phyloP scores from a whole-genome alignment of 2,888 invertebrate species.

The Belgica antarctica region DNA sequence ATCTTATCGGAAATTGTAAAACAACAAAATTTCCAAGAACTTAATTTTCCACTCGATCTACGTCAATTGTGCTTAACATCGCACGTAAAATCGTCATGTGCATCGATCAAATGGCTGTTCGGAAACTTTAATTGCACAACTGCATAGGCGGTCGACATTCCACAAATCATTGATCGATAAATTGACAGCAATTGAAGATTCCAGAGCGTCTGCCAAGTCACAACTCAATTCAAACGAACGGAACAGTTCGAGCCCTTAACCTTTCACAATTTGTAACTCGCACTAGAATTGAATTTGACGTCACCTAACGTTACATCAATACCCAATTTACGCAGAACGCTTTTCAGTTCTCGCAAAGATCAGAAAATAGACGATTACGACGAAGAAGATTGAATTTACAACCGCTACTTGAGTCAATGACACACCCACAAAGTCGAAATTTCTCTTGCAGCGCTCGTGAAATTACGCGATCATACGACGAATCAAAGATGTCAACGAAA shows the following conservation, averaged over 20 bases:
- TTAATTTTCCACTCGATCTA: not conserved
- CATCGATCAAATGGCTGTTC: no score
- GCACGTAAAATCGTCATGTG: not conserved
- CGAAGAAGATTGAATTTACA: not conserved
- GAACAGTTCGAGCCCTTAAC: constrained; percentile 35
- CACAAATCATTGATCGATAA: constrained; percentile 21
- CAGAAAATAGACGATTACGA: constrained; percentile 12
- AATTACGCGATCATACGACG: no score
- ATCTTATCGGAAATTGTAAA: not conserved
- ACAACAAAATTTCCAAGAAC: constrained; percentile 1
- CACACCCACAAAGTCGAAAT: constrained; percentile 20
- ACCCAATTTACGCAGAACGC: constrained; percentile 34
- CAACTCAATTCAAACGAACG: not conserved
- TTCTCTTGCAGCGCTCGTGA: not conserved
- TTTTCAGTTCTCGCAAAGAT: no score
- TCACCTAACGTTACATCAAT: constrained; percentile 11
- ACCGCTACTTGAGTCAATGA: not conserved
- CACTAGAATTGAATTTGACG: constrained; percentile 11
- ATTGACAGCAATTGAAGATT: constrained; percentile 35
- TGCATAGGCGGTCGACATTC: not conserved
- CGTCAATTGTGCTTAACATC: constrained; percentile 10
- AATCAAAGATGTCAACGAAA: no score
- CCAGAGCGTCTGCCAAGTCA: constrained; percentile 13
- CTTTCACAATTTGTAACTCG: constrained; percentile 12
- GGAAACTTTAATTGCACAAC: constrained; percentile 29